These are phyloP conservation scores for Podarcis muralis DNA, from an alignment of 2,113 vertebrate genomes.

Conservation along the genomic window DNA sequence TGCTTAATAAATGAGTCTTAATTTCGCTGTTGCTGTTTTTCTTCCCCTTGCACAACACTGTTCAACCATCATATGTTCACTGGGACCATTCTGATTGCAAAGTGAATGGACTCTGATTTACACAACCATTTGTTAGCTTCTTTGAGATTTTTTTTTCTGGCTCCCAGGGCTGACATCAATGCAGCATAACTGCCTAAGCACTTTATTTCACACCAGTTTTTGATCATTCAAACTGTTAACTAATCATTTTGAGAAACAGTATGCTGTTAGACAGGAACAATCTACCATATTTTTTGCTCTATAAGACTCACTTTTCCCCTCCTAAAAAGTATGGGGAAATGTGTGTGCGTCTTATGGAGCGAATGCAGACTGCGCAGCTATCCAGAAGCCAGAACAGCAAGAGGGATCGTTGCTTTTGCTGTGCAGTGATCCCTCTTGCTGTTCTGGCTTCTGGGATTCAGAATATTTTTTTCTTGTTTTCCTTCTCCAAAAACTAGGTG, in stretches of 20 bases:
- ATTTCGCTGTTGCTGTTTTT: slow-evolving; percentile 23
- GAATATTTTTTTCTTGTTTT: no score
- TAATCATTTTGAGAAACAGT: slow-evolving; percentile 78
- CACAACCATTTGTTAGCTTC: slow-evolving; percentile 82
- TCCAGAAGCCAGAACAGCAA: no score
- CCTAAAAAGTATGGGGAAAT: no score
- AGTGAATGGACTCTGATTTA: slow-evolving; percentile 83
- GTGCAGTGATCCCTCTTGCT: no score
- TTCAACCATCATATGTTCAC: slow-evolving; percentile 75
- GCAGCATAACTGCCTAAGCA: slow-evolving; percentile 73
- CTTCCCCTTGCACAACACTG: slow-evolving; percentile 60
- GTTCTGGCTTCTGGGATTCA: no score
- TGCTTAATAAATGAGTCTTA: slow-evolving; percentile 77
- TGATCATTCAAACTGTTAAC: slow-evolving; percentile 77
- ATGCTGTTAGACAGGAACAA: neutral
- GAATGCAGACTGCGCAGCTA: no score
- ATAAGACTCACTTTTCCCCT: no score
- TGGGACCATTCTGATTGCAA: slow-evolving; percentile 80
- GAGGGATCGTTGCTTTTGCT: no score
- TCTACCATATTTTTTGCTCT: no score
- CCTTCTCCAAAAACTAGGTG: no score
- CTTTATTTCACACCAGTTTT: slow-evolving; percentile 78
- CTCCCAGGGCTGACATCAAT: slow-evolving; percentile 78
- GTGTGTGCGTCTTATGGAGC: no score
- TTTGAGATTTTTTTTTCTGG: slow-evolving; percentile 77